phyloP scores from a whole-genome alignment of 2,888 invertebrate species.

The Stenurella melanura region DNA sequence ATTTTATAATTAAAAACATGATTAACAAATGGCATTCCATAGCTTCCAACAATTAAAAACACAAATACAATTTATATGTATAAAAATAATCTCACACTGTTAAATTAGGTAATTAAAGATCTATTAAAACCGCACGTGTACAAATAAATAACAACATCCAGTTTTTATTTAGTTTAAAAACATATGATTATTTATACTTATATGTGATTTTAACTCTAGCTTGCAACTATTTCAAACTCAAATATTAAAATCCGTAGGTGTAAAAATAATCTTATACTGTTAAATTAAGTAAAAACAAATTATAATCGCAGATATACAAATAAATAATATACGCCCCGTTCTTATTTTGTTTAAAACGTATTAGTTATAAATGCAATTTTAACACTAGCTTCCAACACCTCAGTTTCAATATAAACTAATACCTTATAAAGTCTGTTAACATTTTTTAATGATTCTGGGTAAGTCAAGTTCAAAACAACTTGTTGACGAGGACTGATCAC shows the following conservation, averaged over 20 bases:
- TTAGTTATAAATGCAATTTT: conserved; percentile 56
- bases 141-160: no score
- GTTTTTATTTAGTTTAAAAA: no score
- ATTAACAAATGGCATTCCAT: no score
- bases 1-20: no score
- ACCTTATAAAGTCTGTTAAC: conserved; percentile 57
- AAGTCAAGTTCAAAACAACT: conserved; percentile 58
- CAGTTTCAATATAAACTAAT: conserved; percentile 63
- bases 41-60: no score
- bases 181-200: no score
- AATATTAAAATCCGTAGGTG: neutral
- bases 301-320: neutral
- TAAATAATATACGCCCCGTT: neutral
- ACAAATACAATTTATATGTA: no score
- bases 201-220: no score
- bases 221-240: no score
- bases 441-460: conserved; percentile 42
- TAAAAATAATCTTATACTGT: conserved; percentile 15
- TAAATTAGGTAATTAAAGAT: no score
- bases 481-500: conserved; percentile 57
- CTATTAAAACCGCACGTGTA: no score
- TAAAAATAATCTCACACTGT: no score
- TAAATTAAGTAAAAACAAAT: conserved; percentile 20
- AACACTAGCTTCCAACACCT: conserved; percentile 62
- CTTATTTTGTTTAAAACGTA: neutral